Evolutionary conservation across 2,888 invertebrate genomes (phyloP).

Genomic region (Pyrochroa serraticornis): DNA sequence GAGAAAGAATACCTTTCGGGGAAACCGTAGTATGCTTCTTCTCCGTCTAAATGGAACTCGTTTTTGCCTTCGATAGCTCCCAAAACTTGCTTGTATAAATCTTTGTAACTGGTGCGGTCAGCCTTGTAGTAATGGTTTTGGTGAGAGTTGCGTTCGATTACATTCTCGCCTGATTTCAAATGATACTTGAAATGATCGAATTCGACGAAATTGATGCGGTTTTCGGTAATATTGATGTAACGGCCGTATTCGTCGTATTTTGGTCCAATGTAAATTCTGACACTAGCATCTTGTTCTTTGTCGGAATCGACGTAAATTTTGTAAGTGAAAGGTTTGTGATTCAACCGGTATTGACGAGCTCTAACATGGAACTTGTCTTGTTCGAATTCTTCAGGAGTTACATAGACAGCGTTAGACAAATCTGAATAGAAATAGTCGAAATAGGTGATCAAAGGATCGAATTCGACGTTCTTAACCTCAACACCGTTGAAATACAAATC

Average conservation of each 20-base stretch:
- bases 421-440: constrained; percentile 71
- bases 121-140: constrained; percentile 69
- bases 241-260: constrained; percentile 68
- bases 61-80: constrained; percentile 58
- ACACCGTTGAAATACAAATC: constrained; percentile 66
- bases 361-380: constrained; percentile 60
- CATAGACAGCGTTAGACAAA: constrained; percentile 63
- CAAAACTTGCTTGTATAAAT: constrained; percentile 68
- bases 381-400: constrained; percentile 58
- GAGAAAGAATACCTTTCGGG: constrained; percentile 61
- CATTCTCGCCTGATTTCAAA: constrained; percentile 69
- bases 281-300: constrained; percentile 62
- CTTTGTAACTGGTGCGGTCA: constrained; percentile 69
- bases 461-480: constrained; percentile 64
- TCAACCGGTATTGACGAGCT: constrained; percentile 72
- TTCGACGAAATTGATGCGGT: constrained; percentile 66
- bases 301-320: constrained; percentile 67
- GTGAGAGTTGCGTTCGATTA: constrained; percentile 69
- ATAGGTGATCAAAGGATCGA: constrained; percentile 71
- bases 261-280: constrained; percentile 73
- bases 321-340: constrained; percentile 71
- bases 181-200: constrained; percentile 67
- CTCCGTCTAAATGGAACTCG: constrained; percentile 51
- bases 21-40: constrained; percentile 69
- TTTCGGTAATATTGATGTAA: constrained; percentile 61